These are phyloP conservation scores for Heliconius sara DNA, from an alignment of 2,888 invertebrate species.

Conservation along the genomic window DNA sequence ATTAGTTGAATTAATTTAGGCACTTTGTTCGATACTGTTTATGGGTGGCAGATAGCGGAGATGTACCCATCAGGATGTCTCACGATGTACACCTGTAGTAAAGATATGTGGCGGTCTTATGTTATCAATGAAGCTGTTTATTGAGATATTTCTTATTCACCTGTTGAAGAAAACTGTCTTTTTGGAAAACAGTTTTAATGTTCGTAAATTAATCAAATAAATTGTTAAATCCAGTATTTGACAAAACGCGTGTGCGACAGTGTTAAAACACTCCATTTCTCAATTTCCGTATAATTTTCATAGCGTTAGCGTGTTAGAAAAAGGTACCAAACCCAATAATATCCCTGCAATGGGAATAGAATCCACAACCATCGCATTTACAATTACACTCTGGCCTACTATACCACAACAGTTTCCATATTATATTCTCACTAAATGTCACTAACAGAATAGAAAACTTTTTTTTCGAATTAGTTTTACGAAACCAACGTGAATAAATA, in stretches of 20 bases:
- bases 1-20: background rate
- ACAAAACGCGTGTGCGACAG: no score
- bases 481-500: background rate
- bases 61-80: background rate
- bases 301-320: no score
- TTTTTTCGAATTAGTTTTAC: background rate
- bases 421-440: no score
- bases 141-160: background rate
- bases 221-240: no score
- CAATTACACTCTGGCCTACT: no score
- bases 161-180: background rate
- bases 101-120: background rate
- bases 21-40: slow-evolving; percentile 8
- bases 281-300: no score
- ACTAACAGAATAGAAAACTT: no score
- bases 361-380: no score
- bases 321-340: no score
- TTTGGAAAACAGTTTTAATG: background rate
- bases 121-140: background rate
- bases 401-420: no score
- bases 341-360: no score
- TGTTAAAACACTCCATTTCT: no score
- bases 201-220: background rate
- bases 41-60: background rate
- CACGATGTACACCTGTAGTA: background rate